Conservation (phyloP, 1,140 invertebrate species). For the Drosophila takahashii region DNA sequence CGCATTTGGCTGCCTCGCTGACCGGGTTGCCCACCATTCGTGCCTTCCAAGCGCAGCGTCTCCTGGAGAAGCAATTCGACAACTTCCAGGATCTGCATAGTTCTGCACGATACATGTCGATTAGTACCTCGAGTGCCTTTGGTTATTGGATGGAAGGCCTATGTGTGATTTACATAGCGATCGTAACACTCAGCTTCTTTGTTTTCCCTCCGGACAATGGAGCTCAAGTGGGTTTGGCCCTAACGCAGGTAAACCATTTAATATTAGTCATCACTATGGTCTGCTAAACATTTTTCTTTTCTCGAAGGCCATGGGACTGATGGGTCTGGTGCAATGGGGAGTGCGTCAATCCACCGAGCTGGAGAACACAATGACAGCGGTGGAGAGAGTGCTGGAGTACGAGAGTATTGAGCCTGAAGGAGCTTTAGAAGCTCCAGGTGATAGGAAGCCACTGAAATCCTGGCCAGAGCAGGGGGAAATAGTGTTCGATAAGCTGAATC, state of each 20-base stretch:
- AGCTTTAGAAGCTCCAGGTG: constrained; percentile 86
- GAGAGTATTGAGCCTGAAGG: constrained; percentile 89
- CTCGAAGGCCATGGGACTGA: constrained; percentile 88
- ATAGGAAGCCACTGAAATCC: constrained; percentile 88
- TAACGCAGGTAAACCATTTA: constrained; percentile 87
- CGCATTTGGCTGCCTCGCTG: constrained; percentile 94
- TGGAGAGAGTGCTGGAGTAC: constrained; percentile 92
- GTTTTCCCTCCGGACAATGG: constrained; percentile 87
- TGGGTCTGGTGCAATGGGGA: constrained; percentile 94
- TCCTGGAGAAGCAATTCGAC: constrained; percentile 92
- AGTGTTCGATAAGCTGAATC: constrained; percentile 87
- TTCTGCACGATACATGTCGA: constrained; percentile 88
- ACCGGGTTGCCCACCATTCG: constrained; percentile 96
- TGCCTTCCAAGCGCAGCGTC: constrained; percentile 91
- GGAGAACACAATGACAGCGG: constrained; percentile 93
- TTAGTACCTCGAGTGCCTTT: constrained; percentile 88
- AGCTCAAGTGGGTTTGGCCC: constrained; percentile 91
- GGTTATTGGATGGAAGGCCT: constrained; percentile 92
- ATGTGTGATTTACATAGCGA: constrained; percentile 89
- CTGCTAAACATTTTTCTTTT: background rate
- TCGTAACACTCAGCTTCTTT: constrained; percentile 90
- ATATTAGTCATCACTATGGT: too few relatives aligned
- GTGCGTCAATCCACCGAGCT: constrained; percentile 93
- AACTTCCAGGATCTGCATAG: constrained; percentile 90
- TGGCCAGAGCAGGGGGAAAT: constrained; percentile 91